A percentile compares a stretch with the other conserved stretches of the same genome.
phyloP scores from a whole-genome alignment of 1,140 invertebrate species.

The Drosophila bifasciata region DNA sequence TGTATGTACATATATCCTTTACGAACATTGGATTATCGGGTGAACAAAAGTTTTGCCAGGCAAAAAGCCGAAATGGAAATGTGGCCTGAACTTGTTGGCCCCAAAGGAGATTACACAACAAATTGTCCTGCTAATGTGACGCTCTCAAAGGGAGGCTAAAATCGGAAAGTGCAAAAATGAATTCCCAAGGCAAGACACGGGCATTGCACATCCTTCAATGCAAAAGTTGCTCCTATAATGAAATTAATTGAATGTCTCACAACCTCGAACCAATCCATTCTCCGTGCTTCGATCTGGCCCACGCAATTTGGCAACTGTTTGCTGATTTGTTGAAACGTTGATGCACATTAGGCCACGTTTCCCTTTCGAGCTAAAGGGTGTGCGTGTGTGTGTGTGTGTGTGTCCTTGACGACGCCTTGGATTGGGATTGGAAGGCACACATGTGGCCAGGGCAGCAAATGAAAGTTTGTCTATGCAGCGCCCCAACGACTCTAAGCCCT shows the following conservation, averaged over 20 bases:
- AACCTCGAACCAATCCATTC: neutral
- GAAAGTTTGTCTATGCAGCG: constrained; percentile 60
- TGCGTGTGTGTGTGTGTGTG: constrained; percentile 17
- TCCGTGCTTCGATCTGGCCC: constrained; percentile 14
- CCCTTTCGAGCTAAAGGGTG: constrained; percentile 3
- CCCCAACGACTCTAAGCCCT: constrained; percentile 26
- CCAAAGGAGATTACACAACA: constrained; percentile 71
- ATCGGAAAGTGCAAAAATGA: constrained; percentile 12
- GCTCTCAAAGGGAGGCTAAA: constrained; percentile 18
- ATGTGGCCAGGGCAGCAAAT: constrained; percentile 26
- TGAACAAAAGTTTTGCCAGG: constrained; percentile 56
- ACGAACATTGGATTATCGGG: constrained; percentile 63
- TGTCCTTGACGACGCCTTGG: constrained; percentile 66
- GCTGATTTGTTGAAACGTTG: constrained; percentile 51
- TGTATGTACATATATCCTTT: constrained; percentile 19
- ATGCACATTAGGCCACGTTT: constrained; percentile 62
- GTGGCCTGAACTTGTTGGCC: constrained; percentile 38
- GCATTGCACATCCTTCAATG: constrained; percentile 4
- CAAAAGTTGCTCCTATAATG: constrained; percentile 39
- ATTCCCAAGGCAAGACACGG: neutral
- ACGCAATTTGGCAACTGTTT: constrained; percentile 56
- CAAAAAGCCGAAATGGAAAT: constrained; percentile 53
- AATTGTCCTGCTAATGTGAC: constrained; percentile 75
- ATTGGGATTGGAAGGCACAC: constrained; percentile 3
- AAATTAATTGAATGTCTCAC: constrained; percentile 55